Base-by-base conservation (phyloP, 2,113 vertebrate species). In the Petromus typicus region DNA sequence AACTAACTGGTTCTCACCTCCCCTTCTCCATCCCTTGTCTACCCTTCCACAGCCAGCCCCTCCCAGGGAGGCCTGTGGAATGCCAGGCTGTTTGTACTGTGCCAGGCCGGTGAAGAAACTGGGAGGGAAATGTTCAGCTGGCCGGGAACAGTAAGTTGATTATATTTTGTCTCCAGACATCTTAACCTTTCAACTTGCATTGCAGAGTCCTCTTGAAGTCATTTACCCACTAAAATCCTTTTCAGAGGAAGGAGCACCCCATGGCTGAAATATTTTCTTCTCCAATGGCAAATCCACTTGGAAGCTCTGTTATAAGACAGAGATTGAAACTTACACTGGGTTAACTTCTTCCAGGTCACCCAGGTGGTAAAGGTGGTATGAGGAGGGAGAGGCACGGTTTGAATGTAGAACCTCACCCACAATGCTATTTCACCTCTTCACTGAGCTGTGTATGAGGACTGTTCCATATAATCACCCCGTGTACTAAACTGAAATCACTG, bases 241-340 rank as follows among this genome's bases (percentile, higher is more conserved):
- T 90, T 83, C 27, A 12, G 90, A 92, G 89, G 95, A 54, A 48
- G 89, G 85, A 57, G 93, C 40, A 37, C 97, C 97, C 63, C 1
- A 97, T 97, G 97, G 95, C 57, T 13, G 27, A 10, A 27, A 17
- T 63, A 18, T 73, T 48, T 82, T 67, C 67, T 91, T 34, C 37
- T 82, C 32, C 51, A 45, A 67, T 12, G 10, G 66, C 17, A 6
- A 45, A 32, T 13, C 91, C 7, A 71, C 80, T 48, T 4, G 17
- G 48, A 76, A 56, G 17, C 64, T 57, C 20, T 8, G 1, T 23
- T 18, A 30, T 3, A 20, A 45, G 64, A 37, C 3, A 40, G 57
- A 66, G 79, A 57, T 59, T 3, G 51, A 75, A 30, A 18, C 10
- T 23, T 23, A 34, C 0, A 56, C 10, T 40, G 67, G 67, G 22